These are phyloP conservation scores for Stomatorhinus ivindoensis DNA, from an alignment of 2,113 vertebrate species.

Conservation along the genomic window DNA sequence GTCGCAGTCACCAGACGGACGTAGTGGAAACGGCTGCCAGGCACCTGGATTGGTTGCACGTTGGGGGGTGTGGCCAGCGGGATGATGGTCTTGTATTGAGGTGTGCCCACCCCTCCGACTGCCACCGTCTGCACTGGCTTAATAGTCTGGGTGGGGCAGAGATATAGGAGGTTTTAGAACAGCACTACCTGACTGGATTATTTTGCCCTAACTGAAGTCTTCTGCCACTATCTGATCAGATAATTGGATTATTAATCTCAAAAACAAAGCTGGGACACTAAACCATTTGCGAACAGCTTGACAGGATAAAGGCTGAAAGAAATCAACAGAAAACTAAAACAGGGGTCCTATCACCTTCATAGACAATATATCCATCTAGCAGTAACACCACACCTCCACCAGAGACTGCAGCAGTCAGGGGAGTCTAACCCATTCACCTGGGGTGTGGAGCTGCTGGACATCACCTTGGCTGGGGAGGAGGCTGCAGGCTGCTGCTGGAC, in stretches of 20 bases:
- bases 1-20: conserved; percentile 91
- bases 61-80: conserved; percentile 84
- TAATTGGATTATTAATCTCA: background rate
- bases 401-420: background rate
- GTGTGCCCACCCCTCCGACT: conserved; percentile 74
- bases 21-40: conserved; percentile 95
- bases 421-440: conserved; percentile 53
- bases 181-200: background rate
- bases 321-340: background rate
- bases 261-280: background rate
- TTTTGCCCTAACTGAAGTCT: background rate
- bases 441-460: conserved; percentile 58
- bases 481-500: conserved; percentile 75
- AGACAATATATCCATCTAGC: background rate
- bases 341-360: background rate
- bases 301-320: background rate
- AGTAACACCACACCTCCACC: background rate
- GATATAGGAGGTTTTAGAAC: background rate
- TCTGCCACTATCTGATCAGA: background rate
- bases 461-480: conserved; percentile 72
- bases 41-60: conserved; percentile 96
- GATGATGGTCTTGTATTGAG: conserved; percentile 95
- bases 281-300: background rate
- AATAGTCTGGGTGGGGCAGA: conserved; percentile 61
- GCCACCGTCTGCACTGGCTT: conserved; percentile 85